phyloP scores from a whole-genome alignment of 2,113 vertebrate species.

The Cephalopterus ornatus region DNA sequence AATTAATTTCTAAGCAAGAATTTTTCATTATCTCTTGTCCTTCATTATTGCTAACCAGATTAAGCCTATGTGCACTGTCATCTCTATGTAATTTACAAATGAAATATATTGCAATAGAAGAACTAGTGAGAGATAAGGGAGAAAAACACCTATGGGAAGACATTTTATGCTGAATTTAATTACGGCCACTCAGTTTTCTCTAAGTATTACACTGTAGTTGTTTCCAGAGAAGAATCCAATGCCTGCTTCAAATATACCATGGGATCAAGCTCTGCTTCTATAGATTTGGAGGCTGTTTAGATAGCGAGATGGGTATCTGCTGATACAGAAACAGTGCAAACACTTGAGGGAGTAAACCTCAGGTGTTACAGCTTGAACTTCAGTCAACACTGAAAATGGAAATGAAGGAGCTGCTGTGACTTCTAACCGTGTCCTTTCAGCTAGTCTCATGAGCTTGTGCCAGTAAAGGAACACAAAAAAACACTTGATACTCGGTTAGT shows the following conservation, averaged over 20 bases:
- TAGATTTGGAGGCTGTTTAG: background rate
- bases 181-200: background rate
- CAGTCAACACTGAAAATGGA: background rate
- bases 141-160: background rate
- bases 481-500: background rate
- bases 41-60: background rate
- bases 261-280: background rate
- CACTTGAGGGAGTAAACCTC: background rate
- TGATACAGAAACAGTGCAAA: background rate
- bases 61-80: background rate
- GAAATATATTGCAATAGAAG: background rate
- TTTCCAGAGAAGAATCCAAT: background rate
- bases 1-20: background rate
- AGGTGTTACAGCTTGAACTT: background rate
- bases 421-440: background rate
- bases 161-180: background rate
- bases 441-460: background rate
- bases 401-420: slow-evolving; percentile 11
- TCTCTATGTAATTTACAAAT: background rate
- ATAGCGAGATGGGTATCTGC: background rate
- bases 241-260: background rate
- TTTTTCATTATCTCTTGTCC: background rate
- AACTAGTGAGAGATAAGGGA: background rate
- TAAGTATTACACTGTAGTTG: background rate
- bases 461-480: background rate